A percentile compares a stretch with the other conserved stretches of the same genome.
These are phyloP conservation scores for Ophiothrix spiculata DNA, from an alignment of 35 echinoderm and acorn worm genomes.

Conservation along the genomic window DNA sequence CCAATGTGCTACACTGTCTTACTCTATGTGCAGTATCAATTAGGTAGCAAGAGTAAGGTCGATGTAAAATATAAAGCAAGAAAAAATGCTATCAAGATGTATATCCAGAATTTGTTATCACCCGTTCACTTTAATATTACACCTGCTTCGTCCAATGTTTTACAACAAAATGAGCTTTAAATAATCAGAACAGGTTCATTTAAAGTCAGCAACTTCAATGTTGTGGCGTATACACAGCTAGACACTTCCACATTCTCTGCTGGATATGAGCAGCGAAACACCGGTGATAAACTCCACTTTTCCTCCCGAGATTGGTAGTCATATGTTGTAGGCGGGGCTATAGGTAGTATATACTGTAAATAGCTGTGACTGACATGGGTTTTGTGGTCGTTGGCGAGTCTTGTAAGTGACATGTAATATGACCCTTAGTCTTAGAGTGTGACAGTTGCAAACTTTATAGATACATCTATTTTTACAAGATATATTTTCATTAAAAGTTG, in stretches of 20 bases:
- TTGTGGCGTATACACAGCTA: background rate
- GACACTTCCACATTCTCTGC: background rate
- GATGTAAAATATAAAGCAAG: too few relatives aligned
- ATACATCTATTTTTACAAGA: too few relatives aligned
- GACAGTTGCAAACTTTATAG: background rate
- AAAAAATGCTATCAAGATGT: too few relatives aligned
- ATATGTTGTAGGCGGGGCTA: conserved; percentile 3
- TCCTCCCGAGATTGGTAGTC: conserved; percentile 4
- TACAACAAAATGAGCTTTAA: background rate
- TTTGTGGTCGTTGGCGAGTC: too few relatives aligned
- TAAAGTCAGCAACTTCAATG: background rate
- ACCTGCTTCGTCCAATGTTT: background rate
- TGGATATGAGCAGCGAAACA: background rate
- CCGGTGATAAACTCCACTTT: background rate
- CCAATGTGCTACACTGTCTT: too few relatives aligned
- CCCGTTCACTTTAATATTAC: background rate
- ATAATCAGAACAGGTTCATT: background rate
- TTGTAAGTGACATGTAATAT: background rate
- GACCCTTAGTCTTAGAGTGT: background rate
- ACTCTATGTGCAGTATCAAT: too few relatives aligned
- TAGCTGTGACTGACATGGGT: too few relatives aligned
- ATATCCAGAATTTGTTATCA: too few relatives aligned
- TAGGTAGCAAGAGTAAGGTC: too few relatives aligned
- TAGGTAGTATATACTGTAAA: too few relatives aligned
- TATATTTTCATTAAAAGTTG: background rate